Evolutionary conservation across 2,113 vertebrate species (phyloP).

Genomic region (Callocephalon fimbriatum): DNA sequence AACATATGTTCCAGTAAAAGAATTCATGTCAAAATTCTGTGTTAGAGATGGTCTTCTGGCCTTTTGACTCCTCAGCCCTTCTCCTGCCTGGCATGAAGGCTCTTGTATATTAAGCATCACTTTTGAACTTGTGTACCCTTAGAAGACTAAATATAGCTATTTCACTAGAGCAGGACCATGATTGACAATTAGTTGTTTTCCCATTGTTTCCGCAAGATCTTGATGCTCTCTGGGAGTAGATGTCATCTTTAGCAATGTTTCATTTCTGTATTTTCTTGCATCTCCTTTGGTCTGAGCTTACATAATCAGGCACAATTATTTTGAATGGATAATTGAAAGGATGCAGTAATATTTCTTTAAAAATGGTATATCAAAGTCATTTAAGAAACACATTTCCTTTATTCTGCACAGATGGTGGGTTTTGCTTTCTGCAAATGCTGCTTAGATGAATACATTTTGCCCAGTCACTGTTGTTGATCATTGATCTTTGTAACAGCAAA

Average conservation of each 20-base stretch:
- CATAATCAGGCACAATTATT: background rate
- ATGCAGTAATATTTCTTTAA: background rate
- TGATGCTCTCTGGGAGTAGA: background rate
- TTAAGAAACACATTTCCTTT: background rate
- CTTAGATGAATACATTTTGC: background rate
- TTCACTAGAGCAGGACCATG: background rate
- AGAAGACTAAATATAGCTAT: background rate
- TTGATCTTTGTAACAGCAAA: background rate
- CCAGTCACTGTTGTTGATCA: background rate
- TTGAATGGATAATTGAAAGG: background rate
- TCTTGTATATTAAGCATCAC: background rate
- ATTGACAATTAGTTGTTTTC: background rate
- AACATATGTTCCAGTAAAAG: background rate
- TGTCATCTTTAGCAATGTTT: background rate
- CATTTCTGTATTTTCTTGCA: background rate
- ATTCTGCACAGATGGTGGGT: background rate
- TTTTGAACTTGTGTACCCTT: background rate
- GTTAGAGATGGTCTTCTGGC: background rate
- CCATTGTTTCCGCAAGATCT: background rate
- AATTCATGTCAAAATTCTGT: background rate
- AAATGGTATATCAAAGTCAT: background rate
- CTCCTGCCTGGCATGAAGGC: background rate
- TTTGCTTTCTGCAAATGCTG: background rate
- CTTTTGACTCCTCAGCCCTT: background rate
- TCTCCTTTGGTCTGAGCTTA: background rate